A percentile compares a stretch with the other conserved stretches of the same genome.
Evolutionary conservation across 2,113 vertebrate genomes (phyloP).

Genomic region (Toxostoma redivivum): DNA sequence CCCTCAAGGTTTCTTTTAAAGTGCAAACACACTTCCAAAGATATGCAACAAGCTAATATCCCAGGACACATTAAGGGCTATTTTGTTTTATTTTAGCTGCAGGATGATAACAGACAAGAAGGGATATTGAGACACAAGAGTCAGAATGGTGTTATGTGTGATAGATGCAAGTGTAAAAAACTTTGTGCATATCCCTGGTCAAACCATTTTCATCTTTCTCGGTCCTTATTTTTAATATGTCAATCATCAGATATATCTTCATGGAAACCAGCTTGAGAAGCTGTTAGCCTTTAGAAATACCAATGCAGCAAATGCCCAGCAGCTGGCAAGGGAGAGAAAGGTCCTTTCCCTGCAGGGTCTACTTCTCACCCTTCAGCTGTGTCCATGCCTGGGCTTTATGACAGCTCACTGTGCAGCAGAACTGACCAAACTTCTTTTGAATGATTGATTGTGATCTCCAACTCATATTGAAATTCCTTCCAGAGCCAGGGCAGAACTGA

Average conservation of each 20-base stretch:
- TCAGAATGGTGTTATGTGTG: neutral
- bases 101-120: neutral
- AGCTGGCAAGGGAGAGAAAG: neutral
- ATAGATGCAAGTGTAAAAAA: neutral
- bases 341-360: neutral
- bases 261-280: neutral
- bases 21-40: neutral
- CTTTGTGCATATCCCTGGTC: neutral
- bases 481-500: neutral
- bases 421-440: neutral
- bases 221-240: neutral
- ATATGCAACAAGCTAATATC: constrained; percentile 9
- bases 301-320: neutral
- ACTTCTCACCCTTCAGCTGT: neutral
- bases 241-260: neutral
- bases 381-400: neutral
- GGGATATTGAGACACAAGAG: neutral
- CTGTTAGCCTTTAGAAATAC: neutral
- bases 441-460: neutral
- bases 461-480: neutral
- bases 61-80: neutral
- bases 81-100: constrained; percentile 1
- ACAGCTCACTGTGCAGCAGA: neutral
- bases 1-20: constrained; percentile 57
- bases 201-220: neutral